These are phyloP conservation scores for Pantherophis alleghaniensis DNA, from an alignment of 2,797 vertebrate genomes.

Conservation along the genomic window DNA sequence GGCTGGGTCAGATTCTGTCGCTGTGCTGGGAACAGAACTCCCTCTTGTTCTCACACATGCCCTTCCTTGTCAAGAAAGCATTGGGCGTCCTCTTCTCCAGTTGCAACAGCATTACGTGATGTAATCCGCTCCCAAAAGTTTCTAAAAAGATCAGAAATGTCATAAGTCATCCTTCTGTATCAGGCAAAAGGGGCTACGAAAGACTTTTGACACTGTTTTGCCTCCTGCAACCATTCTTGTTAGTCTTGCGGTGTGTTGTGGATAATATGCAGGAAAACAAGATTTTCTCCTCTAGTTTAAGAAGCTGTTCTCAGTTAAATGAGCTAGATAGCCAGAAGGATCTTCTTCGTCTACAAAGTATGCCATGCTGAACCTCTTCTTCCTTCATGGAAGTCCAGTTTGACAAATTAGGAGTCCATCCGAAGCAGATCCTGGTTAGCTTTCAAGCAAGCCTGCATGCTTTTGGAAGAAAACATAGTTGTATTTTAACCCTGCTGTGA, in stretches of 20 bases:
- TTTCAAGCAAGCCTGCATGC: background rate
- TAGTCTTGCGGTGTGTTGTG: background rate
- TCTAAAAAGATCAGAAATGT: background rate
- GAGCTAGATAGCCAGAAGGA: background rate
- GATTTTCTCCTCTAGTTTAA: background rate
- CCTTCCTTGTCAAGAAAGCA: background rate
- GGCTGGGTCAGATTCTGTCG: background rate
- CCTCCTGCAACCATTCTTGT: background rate
- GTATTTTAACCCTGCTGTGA: no score
- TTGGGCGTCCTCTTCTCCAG: background rate
- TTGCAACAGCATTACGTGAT: background rate
- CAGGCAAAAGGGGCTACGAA: background rate
- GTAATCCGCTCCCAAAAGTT: background rate
- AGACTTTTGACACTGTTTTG: background rate
- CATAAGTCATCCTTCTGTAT: background rate
- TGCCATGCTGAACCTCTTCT: background rate
- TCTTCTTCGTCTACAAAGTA: background rate
- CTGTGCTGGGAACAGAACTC: background rate
- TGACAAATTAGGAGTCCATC: background rate
- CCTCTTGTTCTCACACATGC: background rate
- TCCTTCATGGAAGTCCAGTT: background rate
- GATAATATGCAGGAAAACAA: background rate
- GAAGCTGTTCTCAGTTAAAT: background rate
- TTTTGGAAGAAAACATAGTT: background rate
- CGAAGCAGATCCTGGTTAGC: background rate